Evolutionary conservation across 2,888 invertebrate genomes (phyloP).

Genomic region (Dorcus hopei): DNA sequence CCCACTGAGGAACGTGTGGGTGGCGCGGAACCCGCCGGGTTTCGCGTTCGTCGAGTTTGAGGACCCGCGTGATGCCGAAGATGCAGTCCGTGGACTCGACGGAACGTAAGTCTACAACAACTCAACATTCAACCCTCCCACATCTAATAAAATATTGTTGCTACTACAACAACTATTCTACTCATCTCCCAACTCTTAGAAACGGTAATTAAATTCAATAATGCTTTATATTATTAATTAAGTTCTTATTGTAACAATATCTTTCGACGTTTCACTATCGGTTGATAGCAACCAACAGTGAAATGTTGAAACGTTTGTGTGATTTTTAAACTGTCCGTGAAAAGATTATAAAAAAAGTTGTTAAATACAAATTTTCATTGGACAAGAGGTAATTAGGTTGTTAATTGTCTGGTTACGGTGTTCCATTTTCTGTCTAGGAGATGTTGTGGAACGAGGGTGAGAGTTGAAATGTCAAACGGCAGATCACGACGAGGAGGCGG

Average conservation of each 20-base stretch:
- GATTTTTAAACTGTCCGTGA: too few species aligned
- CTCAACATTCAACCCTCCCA: constrained; percentile 17
- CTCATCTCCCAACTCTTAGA: constrained; percentile 15
- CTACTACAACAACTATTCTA: constrained; percentile 15
- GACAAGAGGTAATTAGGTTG: neutral
- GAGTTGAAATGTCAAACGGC: constrained; percentile 92
- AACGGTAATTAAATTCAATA: constrained; percentile 13
- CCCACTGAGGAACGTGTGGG: constrained; percentile 88
- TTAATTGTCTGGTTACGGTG: too few species aligned
- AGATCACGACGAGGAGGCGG: constrained; percentile 66
- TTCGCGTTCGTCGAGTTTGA: constrained; percentile 90
- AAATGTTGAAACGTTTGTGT: too few species aligned
- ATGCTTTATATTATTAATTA: too few species aligned
- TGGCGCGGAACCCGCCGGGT: constrained; percentile 89
- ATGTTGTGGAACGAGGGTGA: constrained; percentile 84
- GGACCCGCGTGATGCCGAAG: constrained; percentile 84
- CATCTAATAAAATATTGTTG: constrained; percentile 16
- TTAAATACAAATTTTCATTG: too few species aligned
- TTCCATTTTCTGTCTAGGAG: constrained; percentile 55
- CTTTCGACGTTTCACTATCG: too few species aligned
- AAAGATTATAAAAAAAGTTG: too few species aligned
- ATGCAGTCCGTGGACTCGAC: constrained; percentile 78
- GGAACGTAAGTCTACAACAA: constrained; percentile 63
- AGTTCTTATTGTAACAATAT: too few species aligned
- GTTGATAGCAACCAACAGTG: too few species aligned